Evolutionary conservation across 2,888 invertebrate genomes (phyloP).

Genomic region (Pterostichus madidus): DNA sequence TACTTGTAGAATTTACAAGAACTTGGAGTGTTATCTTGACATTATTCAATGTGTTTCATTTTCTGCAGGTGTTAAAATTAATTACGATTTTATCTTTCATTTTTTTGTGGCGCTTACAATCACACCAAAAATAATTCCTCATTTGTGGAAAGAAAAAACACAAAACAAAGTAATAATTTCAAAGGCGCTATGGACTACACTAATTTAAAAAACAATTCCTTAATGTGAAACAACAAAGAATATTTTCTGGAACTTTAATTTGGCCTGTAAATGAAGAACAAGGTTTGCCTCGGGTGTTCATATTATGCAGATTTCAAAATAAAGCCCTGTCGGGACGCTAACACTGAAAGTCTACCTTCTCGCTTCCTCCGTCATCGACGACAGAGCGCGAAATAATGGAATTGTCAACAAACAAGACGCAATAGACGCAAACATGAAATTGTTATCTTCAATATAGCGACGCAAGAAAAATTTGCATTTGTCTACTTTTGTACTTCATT

Average conservation of each 20-base stretch:
- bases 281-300: conserved; percentile 25
- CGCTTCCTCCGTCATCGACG: background rate
- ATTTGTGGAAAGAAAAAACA: conserved; percentile 27
- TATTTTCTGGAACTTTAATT: conserved; percentile 45
- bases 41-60: background rate
- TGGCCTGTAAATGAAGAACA: conserved; percentile 37
- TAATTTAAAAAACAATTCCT: conserved; percentile 47
- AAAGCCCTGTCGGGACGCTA: conserved; percentile 11
- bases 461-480: conserved; percentile 22
- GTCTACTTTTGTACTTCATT: conserved; percentile 36
- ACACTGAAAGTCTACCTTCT: conserved; percentile 1
- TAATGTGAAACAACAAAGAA: conserved; percentile 40
- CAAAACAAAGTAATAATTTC: conserved; percentile 26
- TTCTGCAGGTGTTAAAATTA: background rate
- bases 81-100: background rate
- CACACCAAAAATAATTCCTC: conserved; percentile 25
- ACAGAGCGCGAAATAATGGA: conserved; percentile 23
- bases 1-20: no score
- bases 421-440: conserved; percentile 21
- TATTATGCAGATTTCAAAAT: conserved; percentile 39
- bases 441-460: conserved; percentile 25
- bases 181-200: conserved; percentile 21
- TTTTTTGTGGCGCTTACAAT: background rate
- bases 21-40: no score
- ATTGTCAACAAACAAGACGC: conserved; percentile 31